Percentiles rank a stretch among this genome's conserved stretches.
These are phyloP conservation scores for Caenorhabditis afra DNA, from an alignment of 2,888 invertebrate genomes.

Conservation along the genomic window DNA sequence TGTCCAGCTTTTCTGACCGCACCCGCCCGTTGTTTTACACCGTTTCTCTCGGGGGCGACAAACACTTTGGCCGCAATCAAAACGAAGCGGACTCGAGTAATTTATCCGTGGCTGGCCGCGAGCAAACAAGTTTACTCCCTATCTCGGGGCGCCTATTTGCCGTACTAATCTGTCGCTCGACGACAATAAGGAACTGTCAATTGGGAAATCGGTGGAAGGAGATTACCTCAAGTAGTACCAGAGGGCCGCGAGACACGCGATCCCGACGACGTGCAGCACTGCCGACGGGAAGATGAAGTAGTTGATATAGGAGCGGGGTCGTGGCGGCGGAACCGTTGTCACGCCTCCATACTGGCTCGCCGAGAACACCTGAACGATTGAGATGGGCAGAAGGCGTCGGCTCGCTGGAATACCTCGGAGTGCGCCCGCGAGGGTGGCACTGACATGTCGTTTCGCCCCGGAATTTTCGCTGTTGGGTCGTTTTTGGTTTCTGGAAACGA, in stretches of 20 bases:
- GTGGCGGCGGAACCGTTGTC: constrained; percentile 58
- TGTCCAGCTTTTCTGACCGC: constrained; percentile 53
- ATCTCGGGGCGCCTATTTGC: constrained; percentile 23
- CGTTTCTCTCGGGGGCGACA: constrained; percentile 40
- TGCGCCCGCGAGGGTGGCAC: constrained; percentile 79
- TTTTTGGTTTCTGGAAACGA: constrained; percentile 34
- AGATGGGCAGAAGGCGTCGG: not conserved
- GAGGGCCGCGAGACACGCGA: constrained; percentile 81
- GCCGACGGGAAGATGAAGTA: constrained; percentile 81
- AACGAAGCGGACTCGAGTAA: constrained; percentile 35
- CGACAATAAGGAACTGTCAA: constrained; percentile 46
- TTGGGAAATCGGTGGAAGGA: constrained; percentile 4
- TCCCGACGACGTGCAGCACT: constrained; percentile 81
- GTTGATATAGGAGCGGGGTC: constrained; percentile 74
- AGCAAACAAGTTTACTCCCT: constrained; percentile 17
- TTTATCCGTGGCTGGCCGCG: constrained; percentile 1
- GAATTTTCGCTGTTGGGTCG: constrained; percentile 53
- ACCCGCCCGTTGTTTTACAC: constrained; percentile 51
- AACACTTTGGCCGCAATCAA: constrained; percentile 33
- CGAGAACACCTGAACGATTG: constrained; percentile 73
- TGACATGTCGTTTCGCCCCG: constrained; percentile 72
- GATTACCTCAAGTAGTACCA: constrained; percentile 82
- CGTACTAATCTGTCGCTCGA: constrained; percentile 51
- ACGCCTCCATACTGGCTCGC: constrained; percentile 79
- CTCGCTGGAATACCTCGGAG: constrained; percentile 69